phyloP scores from a whole-genome alignment of 2,888 invertebrate species.

The Candidula unifasciata region DNA sequence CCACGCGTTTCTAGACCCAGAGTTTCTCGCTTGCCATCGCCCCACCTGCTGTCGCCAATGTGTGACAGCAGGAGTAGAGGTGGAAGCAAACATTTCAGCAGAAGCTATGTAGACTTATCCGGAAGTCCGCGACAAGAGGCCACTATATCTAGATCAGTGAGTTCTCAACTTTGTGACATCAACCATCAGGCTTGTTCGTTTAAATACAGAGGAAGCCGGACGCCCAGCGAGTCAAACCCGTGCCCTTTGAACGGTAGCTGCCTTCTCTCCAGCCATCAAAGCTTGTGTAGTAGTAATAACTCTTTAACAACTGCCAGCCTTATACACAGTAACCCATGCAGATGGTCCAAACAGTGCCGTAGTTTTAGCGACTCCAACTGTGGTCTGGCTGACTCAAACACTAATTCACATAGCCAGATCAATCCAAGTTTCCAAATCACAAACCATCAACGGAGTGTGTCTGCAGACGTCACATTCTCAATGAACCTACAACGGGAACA shows the following conservation, averaged over 20 bases:
- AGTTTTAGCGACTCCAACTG: conserved; percentile 28
- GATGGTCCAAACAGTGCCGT: not conserved
- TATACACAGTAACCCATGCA: not conserved
- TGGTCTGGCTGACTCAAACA: not conserved
- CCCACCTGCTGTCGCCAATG: conserved; percentile 14
- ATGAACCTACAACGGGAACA: not conserved
- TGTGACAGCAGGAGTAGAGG: conserved; percentile 18
- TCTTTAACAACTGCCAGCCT: not conserved
- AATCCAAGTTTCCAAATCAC: not conserved
- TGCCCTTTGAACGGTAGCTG: not conserved
- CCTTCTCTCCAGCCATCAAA: not conserved
- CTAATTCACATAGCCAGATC: not conserved
- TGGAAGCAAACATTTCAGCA: not conserved
- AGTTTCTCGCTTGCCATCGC: not conserved
- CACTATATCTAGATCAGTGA: not conserved
- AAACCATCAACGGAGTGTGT: conserved; percentile 25
- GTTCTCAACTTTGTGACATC: not conserved
- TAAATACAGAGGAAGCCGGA: not conserved
- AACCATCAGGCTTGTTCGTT: conserved; percentile 29
- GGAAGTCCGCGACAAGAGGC: not conserved
- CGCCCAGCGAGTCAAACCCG: not conserved
- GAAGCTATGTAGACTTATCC: conserved; percentile 21
- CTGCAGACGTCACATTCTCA: conserved; percentile 31
- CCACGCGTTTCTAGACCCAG: not conserved
- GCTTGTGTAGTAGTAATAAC: not conserved